Evolutionary conservation across 2,888 invertebrate genomes (phyloP).

Genomic region (Epinotia bilunana): DNA sequence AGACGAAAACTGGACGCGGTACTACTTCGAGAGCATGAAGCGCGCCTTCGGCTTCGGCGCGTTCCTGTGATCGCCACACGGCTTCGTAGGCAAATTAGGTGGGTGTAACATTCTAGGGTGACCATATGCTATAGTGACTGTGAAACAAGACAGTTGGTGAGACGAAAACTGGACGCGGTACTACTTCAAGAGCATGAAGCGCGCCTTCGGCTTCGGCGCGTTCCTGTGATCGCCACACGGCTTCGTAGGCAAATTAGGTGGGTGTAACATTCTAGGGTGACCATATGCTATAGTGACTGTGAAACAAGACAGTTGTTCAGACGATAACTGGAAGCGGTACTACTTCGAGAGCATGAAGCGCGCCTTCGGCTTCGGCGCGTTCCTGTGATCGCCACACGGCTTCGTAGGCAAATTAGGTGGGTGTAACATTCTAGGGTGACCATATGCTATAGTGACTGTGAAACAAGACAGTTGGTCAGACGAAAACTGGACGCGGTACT

Average conservation of each 20-base stretch:
- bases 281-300: too few species aligned
- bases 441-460: slow-evolving; percentile 90
- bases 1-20: slow-evolving; percentile 95
- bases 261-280: slow-evolving; percentile 22
- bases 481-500: slow-evolving; percentile 96
- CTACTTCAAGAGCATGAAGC: slow-evolving; percentile 97
- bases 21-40: slow-evolving; percentile 98
- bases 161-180: slow-evolving; percentile 96
- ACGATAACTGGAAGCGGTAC: slow-evolving; percentile 96
- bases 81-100: slow-evolving; percentile 63
- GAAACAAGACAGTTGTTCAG: slow-evolving; percentile 91
- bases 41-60: slow-evolving; percentile 95
- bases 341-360: slow-evolving; percentile 98
- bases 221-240: slow-evolving; percentile 78
- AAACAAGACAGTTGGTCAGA: slow-evolving; percentile 92
- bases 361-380: slow-evolving; percentile 95
- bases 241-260: slow-evolving; percentile 63
- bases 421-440: slow-evolving; percentile 15
- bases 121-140: slow-evolving; percentile 88
- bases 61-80: slow-evolving; percentile 78
- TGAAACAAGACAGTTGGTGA: slow-evolving; percentile 93
- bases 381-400: slow-evolving; percentile 73
- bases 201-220: slow-evolving; percentile 95
- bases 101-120: slow-evolving; percentile 19
- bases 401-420: slow-evolving; percentile 63